Evolutionary conservation across 2,888 invertebrate species (phyloP).

Genomic region (Pammene fasciana): DNA sequence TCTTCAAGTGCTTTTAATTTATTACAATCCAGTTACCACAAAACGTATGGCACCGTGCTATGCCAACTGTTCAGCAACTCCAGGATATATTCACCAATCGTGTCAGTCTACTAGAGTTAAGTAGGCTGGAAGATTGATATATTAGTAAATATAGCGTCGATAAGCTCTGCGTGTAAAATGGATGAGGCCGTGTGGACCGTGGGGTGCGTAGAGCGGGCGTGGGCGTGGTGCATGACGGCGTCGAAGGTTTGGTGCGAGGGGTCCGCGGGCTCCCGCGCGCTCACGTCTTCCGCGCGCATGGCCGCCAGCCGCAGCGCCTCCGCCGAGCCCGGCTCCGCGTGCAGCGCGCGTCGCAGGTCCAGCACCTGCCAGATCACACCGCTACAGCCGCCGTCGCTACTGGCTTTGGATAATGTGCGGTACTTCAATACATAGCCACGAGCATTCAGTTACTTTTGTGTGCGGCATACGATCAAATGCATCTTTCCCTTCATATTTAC

Average conservation of each 20-base stretch:
- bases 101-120: background rate
- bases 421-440: background rate
- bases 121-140: too few species aligned
- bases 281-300: conserved; percentile 82
- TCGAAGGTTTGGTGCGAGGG: conserved; percentile 78
- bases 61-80: background rate
- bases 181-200: conserved; percentile 66
- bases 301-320: conserved; percentile 82
- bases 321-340: conserved; percentile 86
- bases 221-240: conserved; percentile 82
- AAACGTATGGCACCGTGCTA: background rate
- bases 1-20: too few species aligned
- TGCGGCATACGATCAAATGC: conserved; percentile 6
- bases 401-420: conserved; percentile 28
- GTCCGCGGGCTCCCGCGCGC: conserved; percentile 63
- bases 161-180: conserved; percentile 49
- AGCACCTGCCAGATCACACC: conserved; percentile 85
- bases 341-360: conserved; percentile 91
- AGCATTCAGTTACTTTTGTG: conserved; percentile 2
- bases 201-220: conserved; percentile 79
- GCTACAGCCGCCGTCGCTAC: conserved; percentile 49
- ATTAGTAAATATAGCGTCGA: conserved; percentile 45
- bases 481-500: conserved; percentile 16
- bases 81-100: background rate
- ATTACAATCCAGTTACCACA: background rate